Evolutionary conservation across 2,113 vertebrate genomes (phyloP).

Genomic region (Astur gentilis): DNA sequence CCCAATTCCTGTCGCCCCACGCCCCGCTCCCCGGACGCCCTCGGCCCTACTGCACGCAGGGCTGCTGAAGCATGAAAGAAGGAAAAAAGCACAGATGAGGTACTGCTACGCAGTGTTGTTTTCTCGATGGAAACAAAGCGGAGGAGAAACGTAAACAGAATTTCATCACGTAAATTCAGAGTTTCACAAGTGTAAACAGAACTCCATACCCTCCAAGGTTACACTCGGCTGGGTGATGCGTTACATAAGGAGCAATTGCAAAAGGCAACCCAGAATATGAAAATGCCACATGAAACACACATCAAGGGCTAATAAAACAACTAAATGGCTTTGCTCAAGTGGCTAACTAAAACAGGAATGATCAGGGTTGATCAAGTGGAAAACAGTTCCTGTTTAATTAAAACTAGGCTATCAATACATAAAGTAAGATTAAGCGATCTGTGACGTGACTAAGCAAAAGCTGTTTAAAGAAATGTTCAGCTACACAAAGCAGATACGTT

Average conservation of each 20-base stretch:
- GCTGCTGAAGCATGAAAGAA: too few relatives aligned
- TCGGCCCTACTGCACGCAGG: neutral
- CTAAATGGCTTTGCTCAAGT: neutral
- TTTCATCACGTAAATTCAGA: accelerated
- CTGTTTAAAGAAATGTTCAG: neutral
- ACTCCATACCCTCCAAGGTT: neutral
- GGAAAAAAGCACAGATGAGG: accelerated
- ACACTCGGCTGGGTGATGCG: accelerated
- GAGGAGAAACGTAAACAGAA: neutral
- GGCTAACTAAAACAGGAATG: neutral
- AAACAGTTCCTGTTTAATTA: neutral
- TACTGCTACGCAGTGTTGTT: accelerated
- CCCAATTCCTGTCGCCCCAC: too few relatives aligned
- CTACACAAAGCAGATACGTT: neutral
- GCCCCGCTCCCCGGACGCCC: neutral
- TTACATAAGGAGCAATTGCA: neutral
- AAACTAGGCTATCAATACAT: neutral
- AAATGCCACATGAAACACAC: neutral
- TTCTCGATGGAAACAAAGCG: neutral
- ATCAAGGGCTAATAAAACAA: neutral
- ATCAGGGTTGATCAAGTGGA: neutral
- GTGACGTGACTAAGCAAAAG: neutral
- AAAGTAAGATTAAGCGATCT: neutral
- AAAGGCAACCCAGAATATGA: neutral
- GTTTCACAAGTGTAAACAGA: neutral